phyloP scores from a whole-genome alignment of 2,888 invertebrate genomes.

The Coremacera marginata region DNA sequence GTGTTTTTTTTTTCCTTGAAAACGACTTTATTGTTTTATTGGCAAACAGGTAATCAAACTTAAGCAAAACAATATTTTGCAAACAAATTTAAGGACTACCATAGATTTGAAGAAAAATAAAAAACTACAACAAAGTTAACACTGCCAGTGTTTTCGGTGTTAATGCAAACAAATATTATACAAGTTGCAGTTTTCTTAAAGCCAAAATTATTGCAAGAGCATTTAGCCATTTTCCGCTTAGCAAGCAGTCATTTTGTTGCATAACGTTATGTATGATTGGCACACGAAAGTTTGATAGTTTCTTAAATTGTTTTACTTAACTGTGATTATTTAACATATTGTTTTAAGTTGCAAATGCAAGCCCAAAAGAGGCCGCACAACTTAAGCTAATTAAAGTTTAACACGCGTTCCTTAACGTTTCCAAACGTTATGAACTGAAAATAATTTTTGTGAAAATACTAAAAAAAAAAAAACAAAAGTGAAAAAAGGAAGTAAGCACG shows the following conservation, averaged over 20 bases:
- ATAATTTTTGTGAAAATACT: neutral
- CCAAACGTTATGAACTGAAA: constrained; percentile 1
- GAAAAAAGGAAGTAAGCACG: neutral
- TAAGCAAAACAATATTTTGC: too few relatives aligned
- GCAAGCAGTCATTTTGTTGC: too few relatives aligned
- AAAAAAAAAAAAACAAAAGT: neutral
- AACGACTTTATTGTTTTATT: constrained; percentile 26
- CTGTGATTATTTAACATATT: neutral
- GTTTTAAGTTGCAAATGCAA: neutral
- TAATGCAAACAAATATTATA: too few relatives aligned
- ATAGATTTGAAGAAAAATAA: too few relatives aligned
- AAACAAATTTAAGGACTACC: too few relatives aligned
- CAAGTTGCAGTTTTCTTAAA: too few relatives aligned
- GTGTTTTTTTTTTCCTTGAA: neutral
- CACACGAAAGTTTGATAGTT: neutral
- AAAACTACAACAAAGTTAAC: too few relatives aligned
- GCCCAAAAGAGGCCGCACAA: neutral
- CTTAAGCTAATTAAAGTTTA: constrained; percentile 1
- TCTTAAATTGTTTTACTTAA: neutral
- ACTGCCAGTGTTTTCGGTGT: too few relatives aligned
- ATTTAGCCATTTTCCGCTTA: too few relatives aligned
- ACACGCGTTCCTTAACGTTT: neutral
- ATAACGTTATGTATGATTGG: neutral
- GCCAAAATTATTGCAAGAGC: too few relatives aligned
- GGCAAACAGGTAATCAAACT: neutral